phyloP scores from a whole-genome alignment of 2,888 invertebrate species.

The Volucella inanis region DNA sequence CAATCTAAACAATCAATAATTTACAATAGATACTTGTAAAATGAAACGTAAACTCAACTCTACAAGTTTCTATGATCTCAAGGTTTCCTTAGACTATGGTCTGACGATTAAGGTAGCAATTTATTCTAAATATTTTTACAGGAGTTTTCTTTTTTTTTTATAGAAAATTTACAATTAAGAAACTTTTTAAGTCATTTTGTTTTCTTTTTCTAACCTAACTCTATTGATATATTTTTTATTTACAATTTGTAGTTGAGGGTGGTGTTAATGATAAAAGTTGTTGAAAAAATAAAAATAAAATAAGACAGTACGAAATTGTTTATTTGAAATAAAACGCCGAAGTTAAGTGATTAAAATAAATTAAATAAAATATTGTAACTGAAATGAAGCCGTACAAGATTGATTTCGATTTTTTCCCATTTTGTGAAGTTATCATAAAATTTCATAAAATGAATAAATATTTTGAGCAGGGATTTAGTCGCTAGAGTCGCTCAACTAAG shows the following conservation, averaged over 20 bases:
- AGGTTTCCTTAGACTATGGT: conserved; percentile 39
- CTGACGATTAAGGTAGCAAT: conserved; percentile 24
- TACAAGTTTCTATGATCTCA: conserved; percentile 7
- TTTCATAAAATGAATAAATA: too few species aligned
- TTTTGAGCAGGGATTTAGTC: too few species aligned
- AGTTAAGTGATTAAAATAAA: neutral
- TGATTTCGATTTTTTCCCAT: too few species aligned
- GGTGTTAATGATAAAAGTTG: neutral
- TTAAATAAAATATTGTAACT: neutral
- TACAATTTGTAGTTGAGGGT: conserved; percentile 25
- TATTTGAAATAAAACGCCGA: neutral
- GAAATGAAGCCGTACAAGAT: too few species aligned
- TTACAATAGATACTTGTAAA: neutral
- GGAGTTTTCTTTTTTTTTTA: conserved; percentile 1
- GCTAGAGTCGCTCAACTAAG: too few species aligned
- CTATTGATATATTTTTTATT: conserved; percentile 31
- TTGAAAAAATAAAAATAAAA: neutral
- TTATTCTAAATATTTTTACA: conserved; percentile 54
- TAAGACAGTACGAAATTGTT: neutral
- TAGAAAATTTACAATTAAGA: conserved; percentile 46
- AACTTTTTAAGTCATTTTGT: conserved; percentile 18
- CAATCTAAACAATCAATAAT: too few species aligned
- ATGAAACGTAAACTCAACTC: neutral
- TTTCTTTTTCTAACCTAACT: conserved; percentile 6
- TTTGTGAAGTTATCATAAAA: too few species aligned